Conservation (phyloP, 2,888 invertebrate genomes). For the Elegia similella region DNA sequence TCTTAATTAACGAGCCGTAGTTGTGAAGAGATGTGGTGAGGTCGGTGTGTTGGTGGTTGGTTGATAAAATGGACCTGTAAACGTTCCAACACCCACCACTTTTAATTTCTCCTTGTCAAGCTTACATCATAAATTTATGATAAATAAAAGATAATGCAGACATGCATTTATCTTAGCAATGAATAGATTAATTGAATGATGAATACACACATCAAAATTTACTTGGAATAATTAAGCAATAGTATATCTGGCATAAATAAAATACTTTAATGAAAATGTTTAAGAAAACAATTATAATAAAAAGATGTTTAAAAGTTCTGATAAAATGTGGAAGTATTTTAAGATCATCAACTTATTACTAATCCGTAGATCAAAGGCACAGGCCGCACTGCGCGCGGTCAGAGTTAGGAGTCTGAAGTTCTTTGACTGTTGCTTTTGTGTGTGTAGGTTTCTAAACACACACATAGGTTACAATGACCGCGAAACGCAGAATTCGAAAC, state of each 20-base stretch:
- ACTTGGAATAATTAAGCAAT: neutral
- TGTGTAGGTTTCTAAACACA: no score
- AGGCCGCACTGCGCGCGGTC: no score
- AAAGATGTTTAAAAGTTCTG: neutral
- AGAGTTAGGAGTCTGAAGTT: no score
- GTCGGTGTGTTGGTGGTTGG: constrained; percentile 81
- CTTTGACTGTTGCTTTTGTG: no score
- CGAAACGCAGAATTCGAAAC: no score
- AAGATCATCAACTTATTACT: no score
- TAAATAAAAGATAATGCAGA: constrained; percentile 19
- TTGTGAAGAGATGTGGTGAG: constrained; percentile 80
- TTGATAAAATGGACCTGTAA: constrained; percentile 82
- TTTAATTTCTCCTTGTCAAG: constrained; percentile 66
- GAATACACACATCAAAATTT: neutral
- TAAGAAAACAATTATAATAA: no score
- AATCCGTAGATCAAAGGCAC: no score
- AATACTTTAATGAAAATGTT: neutral
- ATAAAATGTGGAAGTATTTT: neutral
- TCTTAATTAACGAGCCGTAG: constrained; percentile 75
- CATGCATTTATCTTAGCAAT: constrained; percentile 16
- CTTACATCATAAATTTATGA: constrained; percentile 10
- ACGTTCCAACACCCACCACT: constrained; percentile 82
- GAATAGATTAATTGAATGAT: neutral
- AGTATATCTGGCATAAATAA: constrained; percentile 5
- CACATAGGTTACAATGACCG: no score